Conservation (phyloP, 2,113 vertebrate species). For the Sterna hirundo region DNA sequence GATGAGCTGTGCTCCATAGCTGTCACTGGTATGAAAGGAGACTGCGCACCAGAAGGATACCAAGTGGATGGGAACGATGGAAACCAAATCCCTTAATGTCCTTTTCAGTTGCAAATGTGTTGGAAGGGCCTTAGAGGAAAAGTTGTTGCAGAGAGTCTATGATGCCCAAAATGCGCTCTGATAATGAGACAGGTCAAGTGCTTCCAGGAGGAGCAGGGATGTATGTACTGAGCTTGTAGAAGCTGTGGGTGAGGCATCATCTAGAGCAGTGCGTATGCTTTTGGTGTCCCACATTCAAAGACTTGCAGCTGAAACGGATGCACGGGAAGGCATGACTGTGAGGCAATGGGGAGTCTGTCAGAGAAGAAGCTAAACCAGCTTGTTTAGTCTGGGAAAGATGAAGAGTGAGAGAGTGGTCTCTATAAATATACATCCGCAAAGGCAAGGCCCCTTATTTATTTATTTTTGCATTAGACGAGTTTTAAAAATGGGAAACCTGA, state of each 20-base stretch:
- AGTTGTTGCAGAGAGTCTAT: not conserved
- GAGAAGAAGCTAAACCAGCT: not conserved
- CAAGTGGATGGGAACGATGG: not conserved
- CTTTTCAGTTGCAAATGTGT: not conserved
- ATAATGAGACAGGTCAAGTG: not conserved
- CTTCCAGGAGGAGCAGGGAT: not conserved
- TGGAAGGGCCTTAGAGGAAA: not conserved
- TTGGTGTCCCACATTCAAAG: not conserved
- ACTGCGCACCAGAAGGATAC: not conserved
- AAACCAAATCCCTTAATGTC: not conserved
- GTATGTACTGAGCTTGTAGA: not conserved
- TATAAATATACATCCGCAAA: not conserved
- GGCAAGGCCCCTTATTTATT: not conserved
- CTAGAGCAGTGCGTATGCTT: not conserved
- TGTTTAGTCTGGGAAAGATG: constrained; percentile 24
- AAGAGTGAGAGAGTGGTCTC: not conserved
- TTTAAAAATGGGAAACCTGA: not conserved
- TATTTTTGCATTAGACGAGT: not conserved
- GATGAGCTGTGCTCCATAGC: not conserved
- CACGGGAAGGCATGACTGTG: accelerated
- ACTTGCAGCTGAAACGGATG: not conserved
- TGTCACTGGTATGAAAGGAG: not conserved
- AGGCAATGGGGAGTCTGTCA: not conserved
- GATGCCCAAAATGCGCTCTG: not conserved
- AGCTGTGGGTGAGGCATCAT: not conserved